Conservation (phyloP, 2,888 invertebrate species). For the Cetonia aurata region DNA sequence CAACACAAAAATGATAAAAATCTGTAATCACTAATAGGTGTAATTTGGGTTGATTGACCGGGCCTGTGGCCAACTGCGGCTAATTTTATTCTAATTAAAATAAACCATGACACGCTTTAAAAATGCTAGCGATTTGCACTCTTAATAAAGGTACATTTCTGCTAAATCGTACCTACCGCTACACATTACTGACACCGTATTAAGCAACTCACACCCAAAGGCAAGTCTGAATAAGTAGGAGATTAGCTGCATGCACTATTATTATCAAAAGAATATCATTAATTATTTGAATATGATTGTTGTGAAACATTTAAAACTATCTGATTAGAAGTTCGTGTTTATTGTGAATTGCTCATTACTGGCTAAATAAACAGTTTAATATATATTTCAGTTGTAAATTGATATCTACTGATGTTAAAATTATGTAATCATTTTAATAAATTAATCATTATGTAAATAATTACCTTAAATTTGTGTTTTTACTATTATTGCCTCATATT, state of each 20-base stretch:
- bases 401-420: conserved; percentile 15
- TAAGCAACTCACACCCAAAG: conserved; percentile 29
- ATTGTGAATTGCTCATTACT: conserved; percentile 10
- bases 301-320: conserved; percentile 14
- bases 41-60: conserved; percentile 5
- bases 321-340: conserved; percentile 3
- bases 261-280: conserved; percentile 29
- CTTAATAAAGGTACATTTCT: conserved; percentile 32
- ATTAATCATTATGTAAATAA: neutral
- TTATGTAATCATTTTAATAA: conserved; percentile 6
- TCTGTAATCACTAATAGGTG: neutral
- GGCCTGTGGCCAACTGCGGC: neutral
- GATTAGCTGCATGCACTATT: neutral
- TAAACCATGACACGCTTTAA: conserved; percentile 43
- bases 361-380: conserved; percentile 14
- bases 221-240: conserved; percentile 12
- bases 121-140: conserved; percentile 31
- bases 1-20: neutral
- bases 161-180: conserved; percentile 3
- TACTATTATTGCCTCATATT: too few relatives aligned
- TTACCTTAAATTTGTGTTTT: too few relatives aligned
- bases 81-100: conserved; percentile 39
- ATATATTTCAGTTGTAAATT: neutral
- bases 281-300: conserved; percentile 3
- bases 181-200: conserved; percentile 6